These are phyloP conservation scores for Etheostoma nigrum DNA, from an alignment of 2,797 vertebrate species.

Conservation along the genomic window DNA sequence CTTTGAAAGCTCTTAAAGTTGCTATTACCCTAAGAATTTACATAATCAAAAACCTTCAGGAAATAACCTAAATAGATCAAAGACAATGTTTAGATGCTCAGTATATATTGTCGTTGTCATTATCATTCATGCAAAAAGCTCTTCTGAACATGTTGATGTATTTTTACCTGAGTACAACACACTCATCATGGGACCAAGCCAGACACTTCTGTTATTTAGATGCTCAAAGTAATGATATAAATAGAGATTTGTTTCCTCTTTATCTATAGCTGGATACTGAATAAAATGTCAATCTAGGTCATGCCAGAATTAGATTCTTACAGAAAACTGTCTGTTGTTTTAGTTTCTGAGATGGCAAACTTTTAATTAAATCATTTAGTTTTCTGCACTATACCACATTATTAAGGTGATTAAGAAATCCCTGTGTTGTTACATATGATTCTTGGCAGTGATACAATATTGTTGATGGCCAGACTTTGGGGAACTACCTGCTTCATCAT, in stretches of 20 bases:
- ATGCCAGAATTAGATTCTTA: constrained; percentile 4
- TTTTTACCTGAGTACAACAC: constrained; percentile 27
- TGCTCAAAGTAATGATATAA: constrained; percentile 32
- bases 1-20: constrained; percentile 6
- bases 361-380: neutral
- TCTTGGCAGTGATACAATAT: neutral
- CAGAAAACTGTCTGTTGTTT: neutral
- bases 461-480: constrained; percentile 14
- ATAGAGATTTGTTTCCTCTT: constrained; percentile 64
- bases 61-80: neutral
- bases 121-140: constrained; percentile 2
- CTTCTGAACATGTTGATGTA: constrained; percentile 13
- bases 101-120: neutral
- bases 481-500: constrained; percentile 52
- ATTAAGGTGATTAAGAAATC: neutral
- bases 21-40: neutral
- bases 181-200: constrained; percentile 58
- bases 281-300: constrained; percentile 46
- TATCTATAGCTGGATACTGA: constrained; percentile 38
- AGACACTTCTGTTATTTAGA: constrained; percentile 67
- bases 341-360: neutral
- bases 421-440: neutral
- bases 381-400: neutral
- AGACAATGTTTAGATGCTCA: neutral
- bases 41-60: neutral